Conservation (phyloP, 2,113 vertebrate genomes). For the Hymenochirus boettgeri region DNA sequence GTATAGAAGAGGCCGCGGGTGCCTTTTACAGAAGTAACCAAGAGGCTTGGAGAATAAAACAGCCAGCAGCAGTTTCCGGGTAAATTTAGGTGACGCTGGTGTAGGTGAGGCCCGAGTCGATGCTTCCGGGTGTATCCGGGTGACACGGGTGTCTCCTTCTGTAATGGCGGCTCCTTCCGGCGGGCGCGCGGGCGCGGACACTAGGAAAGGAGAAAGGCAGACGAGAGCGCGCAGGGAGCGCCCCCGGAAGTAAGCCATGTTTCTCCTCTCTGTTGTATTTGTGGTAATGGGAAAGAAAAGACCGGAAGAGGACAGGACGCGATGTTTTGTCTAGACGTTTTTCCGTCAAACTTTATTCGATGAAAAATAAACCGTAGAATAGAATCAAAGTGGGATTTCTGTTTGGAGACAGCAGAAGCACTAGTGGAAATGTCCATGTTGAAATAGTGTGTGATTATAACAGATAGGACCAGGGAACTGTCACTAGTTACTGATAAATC, state of each 20-base stretch:
- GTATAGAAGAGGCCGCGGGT: neutral
- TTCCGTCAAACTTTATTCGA: conserved; percentile 19
- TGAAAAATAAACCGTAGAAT: too few relatives aligned
- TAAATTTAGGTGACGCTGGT: conserved; percentile 12
- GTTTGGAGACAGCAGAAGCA: too few relatives aligned
- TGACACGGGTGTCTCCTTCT: conserved; percentile 39
- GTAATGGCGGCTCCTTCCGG: conserved; percentile 37
- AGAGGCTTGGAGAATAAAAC: neutral
- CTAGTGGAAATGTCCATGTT: too few relatives aligned
- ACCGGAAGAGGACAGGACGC: neutral
- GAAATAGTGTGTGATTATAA: too few relatives aligned
- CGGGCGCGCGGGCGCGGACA: conserved; percentile 31
- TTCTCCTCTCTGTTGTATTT: neutral
- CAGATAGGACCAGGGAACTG: too few relatives aligned
- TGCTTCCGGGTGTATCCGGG: conserved; percentile 41
- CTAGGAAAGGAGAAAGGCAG: conserved; percentile 24
- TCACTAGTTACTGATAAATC: too few relatives aligned
- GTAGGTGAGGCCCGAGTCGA: conserved; percentile 11
- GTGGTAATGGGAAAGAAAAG: neutral
- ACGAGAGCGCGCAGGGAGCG: conserved; percentile 23
- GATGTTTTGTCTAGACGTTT: conserved; percentile 1
- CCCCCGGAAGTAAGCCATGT: conserved; percentile 33
- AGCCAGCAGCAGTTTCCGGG: neutral
- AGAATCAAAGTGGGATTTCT: too few relatives aligned
- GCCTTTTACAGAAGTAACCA: neutral